Conservation (phyloP, 2,797 vertebrate genomes). For the Potorous gilbertii region DNA sequence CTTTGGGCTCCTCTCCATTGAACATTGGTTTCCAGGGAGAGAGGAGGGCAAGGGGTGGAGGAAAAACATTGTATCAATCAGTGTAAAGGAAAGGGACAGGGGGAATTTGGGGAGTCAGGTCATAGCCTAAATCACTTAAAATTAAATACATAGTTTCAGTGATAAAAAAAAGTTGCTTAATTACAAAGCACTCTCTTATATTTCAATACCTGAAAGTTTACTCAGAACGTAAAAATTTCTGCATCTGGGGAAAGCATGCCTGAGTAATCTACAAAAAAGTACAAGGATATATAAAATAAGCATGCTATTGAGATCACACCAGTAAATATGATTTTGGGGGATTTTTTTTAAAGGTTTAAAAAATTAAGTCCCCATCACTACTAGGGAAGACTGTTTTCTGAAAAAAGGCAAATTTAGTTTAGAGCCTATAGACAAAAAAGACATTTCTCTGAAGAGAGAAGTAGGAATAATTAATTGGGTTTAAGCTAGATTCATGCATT, state of each 20-base stretch:
- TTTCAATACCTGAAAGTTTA: background rate
- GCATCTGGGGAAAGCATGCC: background rate
- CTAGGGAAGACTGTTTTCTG: background rate
- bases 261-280: background rate
- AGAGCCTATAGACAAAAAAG: background rate
- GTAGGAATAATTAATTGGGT: background rate
- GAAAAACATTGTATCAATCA: background rate
- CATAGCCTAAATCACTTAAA: background rate
- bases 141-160: background rate
- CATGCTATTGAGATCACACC: background rate
- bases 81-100: background rate
- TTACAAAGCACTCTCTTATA: background rate
- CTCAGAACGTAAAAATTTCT: background rate
- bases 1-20: constrained; percentile 20
- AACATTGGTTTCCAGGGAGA: constrained; percentile 13
- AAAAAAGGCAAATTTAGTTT: background rate
- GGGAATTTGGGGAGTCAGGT: background rate
- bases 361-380: background rate
- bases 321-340: background rate
- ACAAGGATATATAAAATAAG: background rate
- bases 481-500: background rate
- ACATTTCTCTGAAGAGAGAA: background rate
- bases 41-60: background rate
- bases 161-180: background rate
- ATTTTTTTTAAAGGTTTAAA: background rate